Evolutionary conservation across 2,888 invertebrate genomes (phyloP), one percentile per base, ranked within the genome.

Genomic region (Volucella inanis): DNA sequence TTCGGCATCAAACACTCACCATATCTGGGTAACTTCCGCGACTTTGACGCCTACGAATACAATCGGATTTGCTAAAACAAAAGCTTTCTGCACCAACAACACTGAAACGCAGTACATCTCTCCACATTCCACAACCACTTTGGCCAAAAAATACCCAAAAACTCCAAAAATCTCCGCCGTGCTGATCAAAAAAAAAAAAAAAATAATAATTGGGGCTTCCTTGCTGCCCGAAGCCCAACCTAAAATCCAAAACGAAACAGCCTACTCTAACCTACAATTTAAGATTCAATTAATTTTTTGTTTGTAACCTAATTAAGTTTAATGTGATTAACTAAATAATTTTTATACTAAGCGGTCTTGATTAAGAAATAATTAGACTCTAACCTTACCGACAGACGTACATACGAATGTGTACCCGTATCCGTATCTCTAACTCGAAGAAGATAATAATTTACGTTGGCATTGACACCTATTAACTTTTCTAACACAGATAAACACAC

Each of bases 1-100:
- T 97, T 97, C 89, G 97, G 97, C 87, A 97, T 97, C 89, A 96
- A 95, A 91, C 97, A 97, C 92, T 97, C 97, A n/a, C 96, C 94
- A 15, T 95, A 95, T 89, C 93, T 94, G 87, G 94, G 94, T 14
- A 93, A 93, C 55, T 89, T 92, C 61, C 90, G 90, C 43, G 91
- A 92, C 79, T 88, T 90, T 43, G 89, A 88, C 43, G 90, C 90
- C 78, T 89, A 88, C 41, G 88, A 89, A 62, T 90, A 91, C 84
- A 91, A 90, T 54, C 90, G 90, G 61, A 90, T 91, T 72, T 90
- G 90, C 87, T 91, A 84, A 89, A 87, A 45, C 31, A 31, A 22
- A 9, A 1, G 12, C 31, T 31, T 43, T 18, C 62, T 55, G 45
- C 62, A 43, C 18, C 8, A 1, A 65, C 15, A 65, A 11, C 49